These are phyloP conservation scores for Scelioninae gen. 1 DNA, from an alignment of 2,888 invertebrate genomes.

Conservation along the genomic window DNA sequence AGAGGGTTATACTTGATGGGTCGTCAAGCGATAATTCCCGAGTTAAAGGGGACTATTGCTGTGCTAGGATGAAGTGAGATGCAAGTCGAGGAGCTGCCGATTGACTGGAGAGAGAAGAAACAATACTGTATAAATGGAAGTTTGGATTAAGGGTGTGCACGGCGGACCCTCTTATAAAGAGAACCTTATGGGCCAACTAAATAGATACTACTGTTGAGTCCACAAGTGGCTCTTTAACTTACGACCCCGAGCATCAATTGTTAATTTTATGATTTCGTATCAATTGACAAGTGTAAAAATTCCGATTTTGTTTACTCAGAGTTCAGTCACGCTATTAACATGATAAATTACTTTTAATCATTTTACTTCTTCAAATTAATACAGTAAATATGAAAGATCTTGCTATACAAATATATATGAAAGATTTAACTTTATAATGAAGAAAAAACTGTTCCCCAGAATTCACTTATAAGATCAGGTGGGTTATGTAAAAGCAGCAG, in stretches of 20 bases:
- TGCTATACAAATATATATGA: too few relatives aligned
- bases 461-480: conserved; percentile 38
- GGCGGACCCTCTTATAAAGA: conserved; percentile 82
- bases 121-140: conserved; percentile 74
- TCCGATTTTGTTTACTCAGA: conserved; percentile 21
- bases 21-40: conserved; percentile 85
- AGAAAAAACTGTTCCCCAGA: too few relatives aligned
- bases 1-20: conserved; percentile 84
- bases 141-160: conserved; percentile 78
- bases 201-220: conserved; percentile 84
- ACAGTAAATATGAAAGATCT: too few relatives aligned
- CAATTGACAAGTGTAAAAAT: conserved; percentile 44
- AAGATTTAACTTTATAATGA: too few relatives aligned
- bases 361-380: too few relatives aligned
- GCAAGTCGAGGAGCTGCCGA: conserved; percentile 65
- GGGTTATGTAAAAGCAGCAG: conserved; percentile 51
- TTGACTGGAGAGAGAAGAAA: conserved; percentile 71
- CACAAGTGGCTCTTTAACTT: conserved; percentile 85
- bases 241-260: conserved; percentile 83
- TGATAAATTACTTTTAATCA: too few relatives aligned
- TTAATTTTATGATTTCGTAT: conserved; percentile 82
- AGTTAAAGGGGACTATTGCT: conserved; percentile 78
- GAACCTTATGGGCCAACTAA: conserved; percentile 84
- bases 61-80: conserved; percentile 62
- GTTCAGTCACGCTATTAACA: too few relatives aligned